Evolutionary conservation across 2,888 invertebrate genomes (phyloP).

Genomic region (Lomographa bimaculata): DNA sequence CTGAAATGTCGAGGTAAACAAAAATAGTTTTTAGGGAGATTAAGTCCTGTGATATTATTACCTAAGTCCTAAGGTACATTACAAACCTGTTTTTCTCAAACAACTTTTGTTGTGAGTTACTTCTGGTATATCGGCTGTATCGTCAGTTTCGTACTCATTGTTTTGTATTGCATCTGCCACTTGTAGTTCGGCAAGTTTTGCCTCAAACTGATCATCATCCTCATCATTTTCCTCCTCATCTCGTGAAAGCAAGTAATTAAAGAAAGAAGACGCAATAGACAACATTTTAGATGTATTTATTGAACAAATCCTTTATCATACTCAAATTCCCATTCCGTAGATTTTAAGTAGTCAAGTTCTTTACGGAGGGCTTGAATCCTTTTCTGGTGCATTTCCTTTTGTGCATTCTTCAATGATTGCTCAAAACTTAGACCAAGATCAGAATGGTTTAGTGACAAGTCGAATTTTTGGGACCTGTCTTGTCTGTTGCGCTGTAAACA

Average conservation of each 20-base stretch:
- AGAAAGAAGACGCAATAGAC: conserved; percentile 65
- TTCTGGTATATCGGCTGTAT: conserved; percentile 21
- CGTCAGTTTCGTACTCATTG: conserved; percentile 24
- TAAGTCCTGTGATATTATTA: too few relatives aligned
- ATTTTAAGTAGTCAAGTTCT: conserved; percentile 90
- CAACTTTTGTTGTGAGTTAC: conserved; percentile 52
- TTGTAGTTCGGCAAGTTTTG: conserved; percentile 50
- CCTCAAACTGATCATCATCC: conserved; percentile 64
- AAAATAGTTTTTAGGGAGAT: too few relatives aligned
- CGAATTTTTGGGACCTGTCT: conserved; percentile 62
- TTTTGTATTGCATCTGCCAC: conserved; percentile 31
- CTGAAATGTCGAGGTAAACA: too few relatives aligned
- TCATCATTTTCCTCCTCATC: conserved; percentile 52
- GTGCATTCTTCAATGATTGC: conserved; percentile 79
- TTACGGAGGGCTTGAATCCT: conserved; percentile 88
- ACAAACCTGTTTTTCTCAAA: conserved; percentile 65
- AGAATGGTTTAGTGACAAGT: conserved; percentile 77
- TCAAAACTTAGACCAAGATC: conserved; percentile 81
- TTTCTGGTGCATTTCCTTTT: conserved; percentile 87
- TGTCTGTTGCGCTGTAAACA: conserved; percentile 59
- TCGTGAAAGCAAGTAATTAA: conserved; percentile 57
- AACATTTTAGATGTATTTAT: conserved; percentile 65
- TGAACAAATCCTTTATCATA: conserved; percentile 87
- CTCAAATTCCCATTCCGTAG: conserved; percentile 92
- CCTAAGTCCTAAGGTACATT: not conserved